Evolutionary conservation across 37 sponge, comb jelly and placozoan species (phyloP), one percentile per base, ranked within the genome.

Genomic region (Hormiphora californensis): DNA sequence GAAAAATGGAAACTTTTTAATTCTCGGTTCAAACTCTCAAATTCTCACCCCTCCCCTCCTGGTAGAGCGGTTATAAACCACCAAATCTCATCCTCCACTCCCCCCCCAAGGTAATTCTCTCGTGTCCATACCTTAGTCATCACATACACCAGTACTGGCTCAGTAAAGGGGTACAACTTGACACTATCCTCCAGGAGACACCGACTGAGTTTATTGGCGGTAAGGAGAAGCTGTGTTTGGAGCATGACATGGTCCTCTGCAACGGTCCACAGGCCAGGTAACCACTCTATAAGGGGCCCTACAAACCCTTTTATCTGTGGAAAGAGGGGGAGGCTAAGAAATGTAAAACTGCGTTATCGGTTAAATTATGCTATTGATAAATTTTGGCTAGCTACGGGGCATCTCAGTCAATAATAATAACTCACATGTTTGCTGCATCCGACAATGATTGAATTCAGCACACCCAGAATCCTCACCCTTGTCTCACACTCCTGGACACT

Each of bases 191-290:
- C 27, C 5, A 43, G 46, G 11, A 73, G 81, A 73, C 81, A 73
- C 3, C 81, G 43, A 23, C 46, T 36, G 11, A 73, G 81, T 73
- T 73, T 73, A n/a, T 46, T 39, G 27, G 81, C 81, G 25, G 81
- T 73, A 28, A 19, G 35, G 0, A 73, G 44, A 4, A 73, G 81
- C 38, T 73, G 81, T 23, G 81, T 36, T 30, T 73, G 81, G 22
- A 73, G 81, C 81, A 73, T 73, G 44, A 36, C 8, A 28, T 73
- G 81, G 9, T 73, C 81, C 0, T 22, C 25, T 11, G 81, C 81
- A 21, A 40, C 81, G 36, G 21, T 46, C 81, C 81, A 73, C 12
- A 73, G 46, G 19, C 36, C 35, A 4, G 81, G 81, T 28, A 73
- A 28, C 81, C 81, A 73, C 44, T n/a, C 41, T 41, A 73, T 40